Percentiles rank a stretch among this genome's conserved stretches.
These are phyloP conservation scores for Manis javanica DNA, from an alignment of 2,797 vertebrate species.

Conservation along the genomic window DNA sequence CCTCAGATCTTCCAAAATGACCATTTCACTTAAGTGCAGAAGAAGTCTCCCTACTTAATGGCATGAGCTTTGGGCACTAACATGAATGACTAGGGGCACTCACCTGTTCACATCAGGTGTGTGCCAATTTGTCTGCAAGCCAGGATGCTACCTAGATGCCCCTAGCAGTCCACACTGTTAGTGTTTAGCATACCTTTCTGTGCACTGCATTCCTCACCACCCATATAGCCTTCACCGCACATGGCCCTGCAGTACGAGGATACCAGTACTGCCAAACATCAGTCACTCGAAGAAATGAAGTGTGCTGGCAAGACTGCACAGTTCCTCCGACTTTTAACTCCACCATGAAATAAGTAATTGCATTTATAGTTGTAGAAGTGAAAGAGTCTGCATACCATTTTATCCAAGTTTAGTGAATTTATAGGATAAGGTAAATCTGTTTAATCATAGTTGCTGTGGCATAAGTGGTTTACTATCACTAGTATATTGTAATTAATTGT, in stretches of 20 bases:
- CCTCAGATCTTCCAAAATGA: not conserved
- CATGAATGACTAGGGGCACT: not conserved
- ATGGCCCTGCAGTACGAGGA: fast-evolving
- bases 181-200: not conserved
- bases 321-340: not conserved
- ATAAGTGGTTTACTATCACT: not conserved
- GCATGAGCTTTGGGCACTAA: not conserved
- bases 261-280: too few relatives aligned
- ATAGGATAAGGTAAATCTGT: not conserved
- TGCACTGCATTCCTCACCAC: fast-evolving
- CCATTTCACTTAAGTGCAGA: not conserved
- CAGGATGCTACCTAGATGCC: not conserved
- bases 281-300: not conserved
- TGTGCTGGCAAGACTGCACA: not conserved
- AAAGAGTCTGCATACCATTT: not conserved
- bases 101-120: not conserved
- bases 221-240: fast-evolving
- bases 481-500: not conserved
- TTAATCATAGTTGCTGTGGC: not conserved
- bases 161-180: not conserved
- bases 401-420: not conserved
- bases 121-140: not conserved
- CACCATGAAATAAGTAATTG: not conserved
- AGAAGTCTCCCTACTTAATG: not conserved
- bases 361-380: not conserved